Base-by-base conservation (phyloP, 53 echinoderm and acorn worm genomes). In the Apostichopus leukothele region DNA sequence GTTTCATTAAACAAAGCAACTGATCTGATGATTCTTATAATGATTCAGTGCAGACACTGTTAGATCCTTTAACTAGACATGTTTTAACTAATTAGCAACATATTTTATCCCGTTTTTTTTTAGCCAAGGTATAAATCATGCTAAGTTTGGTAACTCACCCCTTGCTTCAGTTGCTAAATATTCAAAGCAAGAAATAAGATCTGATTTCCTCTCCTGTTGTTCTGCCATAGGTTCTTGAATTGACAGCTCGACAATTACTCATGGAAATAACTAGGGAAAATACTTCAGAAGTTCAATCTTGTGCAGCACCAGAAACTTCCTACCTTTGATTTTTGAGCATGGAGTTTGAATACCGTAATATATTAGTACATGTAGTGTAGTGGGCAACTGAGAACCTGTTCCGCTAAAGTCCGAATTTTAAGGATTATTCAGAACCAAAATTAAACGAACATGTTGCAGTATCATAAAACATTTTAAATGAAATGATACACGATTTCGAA, bases 181-280 rank as follows among this genome's bases (percentile, higher is more conserved):
- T 77, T 77, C 51, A 77, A 77, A 77, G 77, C 51, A 77, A 16
- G 50, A 39, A 6, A 77, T 50, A 16, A 77, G 52, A 14, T 77
- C 39, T 13, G 22, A 11, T 12, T 50, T 20, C 4, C 10, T 27
- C 16, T 51, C 16, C 52, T 50, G 1, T 16, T 77, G 3, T 16
- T 51, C 77, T 7, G 50, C 77, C 77, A 77, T 77, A 9, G 77
- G 16, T 77, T 5, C 39, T 21, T 63, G 63, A 13, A 11, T 13
- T 63, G 14, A 63, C 63, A 13, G 63, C 39, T 39, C 39, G 39
- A 39, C 39, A 39, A 39, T 39, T 39, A 39, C 39, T 39, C 39
- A 39, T 39, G 39, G 39, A 39, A 0, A 39, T 39, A 39, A 39
- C 39, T 39, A 39, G 39, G 39, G 39, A 39, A 39, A 39, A 39